A percentile compares a stretch with the other conserved stretches of the same genome.
phyloP scores from a whole-genome alignment of 2,113 vertebrate species.

The Etheostoma cragini region DNA sequence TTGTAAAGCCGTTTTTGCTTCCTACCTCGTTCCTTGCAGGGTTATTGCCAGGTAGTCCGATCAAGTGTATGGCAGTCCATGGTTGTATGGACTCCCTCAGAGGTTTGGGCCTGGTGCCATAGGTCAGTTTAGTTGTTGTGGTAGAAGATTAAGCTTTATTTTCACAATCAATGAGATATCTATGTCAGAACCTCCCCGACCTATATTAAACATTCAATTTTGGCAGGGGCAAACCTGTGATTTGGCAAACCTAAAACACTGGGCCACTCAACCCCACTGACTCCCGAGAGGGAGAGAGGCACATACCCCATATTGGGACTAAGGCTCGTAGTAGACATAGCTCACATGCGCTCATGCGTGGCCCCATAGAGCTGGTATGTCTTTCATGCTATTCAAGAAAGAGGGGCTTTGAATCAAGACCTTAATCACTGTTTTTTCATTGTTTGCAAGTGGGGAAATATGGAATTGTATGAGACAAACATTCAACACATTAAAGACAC shows the following conservation, averaged over 20 bases:
- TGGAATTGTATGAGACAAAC: constrained; percentile 7
- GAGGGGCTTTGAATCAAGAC: constrained; percentile 67
- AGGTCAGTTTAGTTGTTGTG: constrained; percentile 41
- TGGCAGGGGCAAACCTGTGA: constrained; percentile 63
- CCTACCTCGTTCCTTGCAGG: constrained; percentile 13
- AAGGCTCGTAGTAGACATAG: constrained; percentile 84
- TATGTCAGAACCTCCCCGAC: constrained; percentile 55
- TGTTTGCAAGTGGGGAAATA: constrained; percentile 39
- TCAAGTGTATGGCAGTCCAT: constrained; percentile 10
- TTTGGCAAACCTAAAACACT: constrained; percentile 72
- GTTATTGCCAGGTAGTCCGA: constrained; percentile 10
- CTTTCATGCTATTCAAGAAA: constrained; percentile 80
- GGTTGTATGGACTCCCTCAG: constrained; percentile 29
- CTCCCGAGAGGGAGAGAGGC: constrained; percentile 67
- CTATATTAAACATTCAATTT: constrained; percentile 64
- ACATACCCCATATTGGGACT: constrained; percentile 72
- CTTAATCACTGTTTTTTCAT: constrained; percentile 48
- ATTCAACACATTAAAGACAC: neutral
- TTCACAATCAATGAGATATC: constrained; percentile 53
- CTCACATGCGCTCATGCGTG: constrained; percentile 84
- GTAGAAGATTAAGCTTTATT: constrained; percentile 34
- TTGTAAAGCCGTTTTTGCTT: constrained; percentile 1
- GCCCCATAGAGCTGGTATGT: constrained; percentile 84
- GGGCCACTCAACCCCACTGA: constrained; percentile 77
- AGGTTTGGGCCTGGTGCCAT: constrained; percentile 22